Base-by-base conservation (phyloP, 1,140 invertebrate genomes). In the Drosophila kohkoa region DNA sequence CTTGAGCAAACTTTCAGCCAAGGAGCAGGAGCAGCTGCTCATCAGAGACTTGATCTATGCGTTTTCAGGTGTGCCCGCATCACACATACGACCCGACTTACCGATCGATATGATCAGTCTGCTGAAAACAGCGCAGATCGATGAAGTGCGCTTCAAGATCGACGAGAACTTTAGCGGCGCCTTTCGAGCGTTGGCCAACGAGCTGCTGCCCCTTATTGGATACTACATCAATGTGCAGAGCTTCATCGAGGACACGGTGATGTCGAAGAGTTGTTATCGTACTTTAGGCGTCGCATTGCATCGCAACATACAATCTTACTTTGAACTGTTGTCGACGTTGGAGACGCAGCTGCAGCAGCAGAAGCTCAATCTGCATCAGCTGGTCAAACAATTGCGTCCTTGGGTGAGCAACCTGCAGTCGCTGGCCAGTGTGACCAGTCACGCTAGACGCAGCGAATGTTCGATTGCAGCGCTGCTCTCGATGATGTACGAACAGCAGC, bases 11-110 rank as follows among this genome's bases (percentile, higher is more conserved):
- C 6, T 90, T 2, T 11, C 75, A 0, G 7, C 76, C 25, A 13
- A 43, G 1, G 32, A 41, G 1, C 85, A 89, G 59, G 85, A 89
- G 41, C 38, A 76, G 11, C 20, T 81, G 7, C 75, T 89, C 1
- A 68, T 89, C 11, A 51, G 81, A 4, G 73, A 89, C 63, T 45
- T 89, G 1, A 89, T 89, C n/a, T 89, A 89, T 1, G 81, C 81
- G 1, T 81, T 89, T 11, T 90, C 85, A 0, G 85, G 85, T 0
- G 85, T 89, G 3, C 85, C 85, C 1, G 55, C 78, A 1, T 49
- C 86, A 0, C 63, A 89, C 46, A 78, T 89, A 0, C 77, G 48
- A 0, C 71, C 81, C 1, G 85, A 89, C 3, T 38, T 79, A 3
- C 5, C 60, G 0, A 1, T 72, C 7, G 71, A 79, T 0, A 8